Base-by-base conservation (phyloP, 1,140 invertebrate species). In the Lepidurus arcticus region DNA sequence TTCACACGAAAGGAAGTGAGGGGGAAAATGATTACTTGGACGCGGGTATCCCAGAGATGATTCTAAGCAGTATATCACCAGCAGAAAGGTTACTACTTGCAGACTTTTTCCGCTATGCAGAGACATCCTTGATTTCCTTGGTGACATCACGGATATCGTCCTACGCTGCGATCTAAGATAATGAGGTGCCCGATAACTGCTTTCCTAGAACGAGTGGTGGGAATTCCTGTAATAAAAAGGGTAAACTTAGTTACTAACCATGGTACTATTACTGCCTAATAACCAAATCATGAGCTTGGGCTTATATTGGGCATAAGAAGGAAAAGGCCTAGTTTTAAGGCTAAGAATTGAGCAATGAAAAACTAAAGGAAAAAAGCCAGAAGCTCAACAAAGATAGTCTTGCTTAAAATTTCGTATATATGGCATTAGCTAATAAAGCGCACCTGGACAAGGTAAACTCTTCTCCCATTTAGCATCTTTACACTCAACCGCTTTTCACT, bases 21-120 rank as follows among this genome's bases (percentile, higher is more conserved):
- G 53, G 16, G 53, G 53, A 16, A 65, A 65, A 65, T 65, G 53
- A 65, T 65, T 65, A 65, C 53, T 65, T 65, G 53, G 53, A 65
- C 21, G 53, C 21, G 53, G 53, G 13, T 65, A 65, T 65, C 16
- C 53, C 53, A 65, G 21, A 13, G 53, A 65, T 65, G 53, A 65
- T 65, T 65, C 16, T 65, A 65, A 65, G 53, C 53, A 13, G n/a
- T 65, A 21, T 65, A 65, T 21, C 53, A 65, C 16, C 53, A 65
- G 53, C 53, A 65, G 53, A 65, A 65, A 65, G 53, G 53, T 65
- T 65, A 65, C 53, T 65, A 21, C 13, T 7, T 13, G 53, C 16
- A 65, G 53, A 65, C 21, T 65, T 65, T 65, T 65, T 21, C 53
- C 53, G 53, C 7, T 65, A 65, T 65, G 53, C 16, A 16, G 53